Evolutionary conservation across 2,113 vertebrate genomes (phyloP), one percentile per base, ranked within the genome.

Genomic region (Carassius auratus): DNA sequence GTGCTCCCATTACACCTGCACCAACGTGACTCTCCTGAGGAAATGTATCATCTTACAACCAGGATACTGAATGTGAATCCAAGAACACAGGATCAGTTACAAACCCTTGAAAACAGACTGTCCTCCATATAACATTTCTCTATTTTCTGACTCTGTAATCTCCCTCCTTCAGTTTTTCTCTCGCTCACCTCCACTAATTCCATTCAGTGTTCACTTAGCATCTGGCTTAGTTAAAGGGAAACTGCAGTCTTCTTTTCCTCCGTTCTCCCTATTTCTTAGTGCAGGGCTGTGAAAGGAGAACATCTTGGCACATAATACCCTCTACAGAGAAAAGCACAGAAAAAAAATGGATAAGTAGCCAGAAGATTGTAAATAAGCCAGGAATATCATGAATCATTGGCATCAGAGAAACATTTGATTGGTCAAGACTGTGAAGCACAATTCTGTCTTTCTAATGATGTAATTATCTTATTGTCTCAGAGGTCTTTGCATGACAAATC

Each of bases 1-100:
- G 21, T 48, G 12, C 71, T 75, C 21, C 71, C 12, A n/a, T 75
- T 71, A 78, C 69, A 81, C 45, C 50, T 52, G 61, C 69, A 57
- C 59, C 74, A 85, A 52, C 61, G 62, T 73, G 62, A 71, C 7
- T 52, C 50, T 30, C 68, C 64, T 85, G 59, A 76, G 66, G 84
- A 68, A 85, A 85, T 36, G 62, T 71, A 82, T 87, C 64, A 77
- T 57, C 57, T 76, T 75, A 75, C 75, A 78, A 48, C 61, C 80
- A 84, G 86, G 73, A 82, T 68, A 74, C 64, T 68, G 14, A 81
- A 33, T 73, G 50, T 48, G 48, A 55, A 84, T 81, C 38, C 52
- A 36, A 68, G 52, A 84, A 75, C 64, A 76, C 71, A 76, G 76
- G 36, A 83, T 89, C 61, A 86, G 85, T 87, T 83, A 89, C 87